phyloP scores from a whole-genome alignment of 1,140 invertebrate species.

The Globodera rostochiensis region DNA sequence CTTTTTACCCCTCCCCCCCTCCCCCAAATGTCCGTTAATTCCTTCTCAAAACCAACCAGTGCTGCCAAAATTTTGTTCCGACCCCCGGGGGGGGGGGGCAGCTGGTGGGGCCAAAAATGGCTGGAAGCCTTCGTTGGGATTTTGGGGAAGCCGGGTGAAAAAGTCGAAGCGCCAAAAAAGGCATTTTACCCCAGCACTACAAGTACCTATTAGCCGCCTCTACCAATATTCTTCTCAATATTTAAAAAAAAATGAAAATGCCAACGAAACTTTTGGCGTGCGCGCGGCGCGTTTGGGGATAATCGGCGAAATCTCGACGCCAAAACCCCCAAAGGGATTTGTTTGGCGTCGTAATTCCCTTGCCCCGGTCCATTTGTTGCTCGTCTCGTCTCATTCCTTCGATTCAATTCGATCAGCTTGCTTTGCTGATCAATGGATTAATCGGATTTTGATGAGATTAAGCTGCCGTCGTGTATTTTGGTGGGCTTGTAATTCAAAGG shows the following conservation, averaged over 20 bases:
- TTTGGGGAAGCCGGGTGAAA: too few species aligned
- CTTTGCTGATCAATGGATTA: background rate
- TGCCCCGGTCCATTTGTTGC: background rate
- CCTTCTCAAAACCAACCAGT: background rate
- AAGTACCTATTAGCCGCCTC: too few species aligned
- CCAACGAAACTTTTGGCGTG: too few species aligned
- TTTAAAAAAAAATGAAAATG: too few species aligned
- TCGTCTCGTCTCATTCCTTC: slow-evolving; percentile 5
- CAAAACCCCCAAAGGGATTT: background rate
- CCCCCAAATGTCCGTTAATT: background rate
- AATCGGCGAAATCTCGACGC: too few species aligned
- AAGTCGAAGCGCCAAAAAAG: too few species aligned
- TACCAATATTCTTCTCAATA: too few species aligned
- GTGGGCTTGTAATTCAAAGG: background rate
- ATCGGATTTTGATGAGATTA: background rate
- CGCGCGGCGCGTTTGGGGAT: too few species aligned
- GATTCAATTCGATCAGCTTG: background rate
- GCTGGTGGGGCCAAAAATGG: background rate
- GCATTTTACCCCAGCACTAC: too few species aligned
- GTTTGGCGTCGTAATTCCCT: background rate
- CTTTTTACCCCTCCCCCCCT: background rate
- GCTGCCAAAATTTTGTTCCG: background rate
- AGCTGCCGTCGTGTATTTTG: background rate
- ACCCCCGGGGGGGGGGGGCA: too few species aligned
- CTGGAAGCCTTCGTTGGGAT: too few species aligned